A percentile compares a stretch with the other conserved stretches of the same genome.
These are phyloP conservation scores for Nothobranchius furzeri DNA, from an alignment of 2,113 vertebrate genomes.

Conservation along the genomic window DNA sequence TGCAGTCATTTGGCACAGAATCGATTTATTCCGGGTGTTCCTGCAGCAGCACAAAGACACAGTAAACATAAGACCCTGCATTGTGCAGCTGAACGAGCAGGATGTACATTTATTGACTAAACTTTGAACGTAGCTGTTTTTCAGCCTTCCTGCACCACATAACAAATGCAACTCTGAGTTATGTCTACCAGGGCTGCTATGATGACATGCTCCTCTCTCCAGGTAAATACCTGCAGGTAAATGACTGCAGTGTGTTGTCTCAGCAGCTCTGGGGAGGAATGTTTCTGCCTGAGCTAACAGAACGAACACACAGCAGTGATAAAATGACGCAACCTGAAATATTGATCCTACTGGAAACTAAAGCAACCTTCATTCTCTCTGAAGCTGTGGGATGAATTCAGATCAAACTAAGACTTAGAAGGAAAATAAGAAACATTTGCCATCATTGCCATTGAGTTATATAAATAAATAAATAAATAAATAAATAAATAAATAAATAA, in stretches of 20 bases:
- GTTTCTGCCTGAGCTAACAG: neutral
- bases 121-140: neutral
- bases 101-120: neutral
- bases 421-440: too few relatives aligned
- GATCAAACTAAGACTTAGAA: neutral
- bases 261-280: constrained; percentile 7
- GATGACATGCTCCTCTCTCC: neutral
- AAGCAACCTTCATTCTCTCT: neutral
- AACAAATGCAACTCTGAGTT: neutral
- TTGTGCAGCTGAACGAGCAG: too few relatives aligned
- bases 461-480: too few relatives aligned
- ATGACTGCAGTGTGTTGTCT: constrained; percentile 2
- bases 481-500: too few relatives aligned
- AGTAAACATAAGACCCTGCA: neutral
- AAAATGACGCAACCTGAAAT: too few relatives aligned
- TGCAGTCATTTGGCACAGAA: neutral
- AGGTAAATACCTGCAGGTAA: constrained; percentile 1
- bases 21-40: neutral
- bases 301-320: neutral
- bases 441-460: too few relatives aligned
- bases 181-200: neutral
- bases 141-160: neutral
- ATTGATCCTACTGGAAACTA: neutral
- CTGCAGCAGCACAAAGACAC: neutral
- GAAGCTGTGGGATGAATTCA: neutral